Conservation (phyloP, 2,797 vertebrate genomes). For the Clarias laeviceps region DNA sequence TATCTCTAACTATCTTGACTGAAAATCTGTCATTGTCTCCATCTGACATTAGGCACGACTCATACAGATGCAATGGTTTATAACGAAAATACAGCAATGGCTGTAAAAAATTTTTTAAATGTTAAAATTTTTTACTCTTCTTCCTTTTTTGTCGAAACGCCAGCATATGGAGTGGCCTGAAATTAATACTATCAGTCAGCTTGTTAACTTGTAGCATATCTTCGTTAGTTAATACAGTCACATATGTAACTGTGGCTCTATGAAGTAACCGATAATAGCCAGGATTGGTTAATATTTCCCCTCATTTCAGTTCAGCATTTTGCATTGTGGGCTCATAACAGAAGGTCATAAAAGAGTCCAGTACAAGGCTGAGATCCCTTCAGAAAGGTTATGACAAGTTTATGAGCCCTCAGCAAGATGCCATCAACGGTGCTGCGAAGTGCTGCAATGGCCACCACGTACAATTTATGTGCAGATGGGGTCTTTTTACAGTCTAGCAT, state of each 20-base stretch:
- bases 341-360: not conserved
- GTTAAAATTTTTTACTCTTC: not conserved
- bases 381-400: not conserved
- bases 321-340: not conserved
- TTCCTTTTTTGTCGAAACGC: not conserved
- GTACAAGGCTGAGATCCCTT: not conserved
- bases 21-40: not conserved
- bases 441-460: not conserved
- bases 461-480: not conserved
- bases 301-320: not conserved
- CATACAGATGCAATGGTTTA: not conserved
- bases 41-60: too few relatives aligned
- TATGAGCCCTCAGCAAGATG: not conserved
- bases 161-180: not conserved
- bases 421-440: not conserved
- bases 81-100: not conserved
- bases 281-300: not conserved
- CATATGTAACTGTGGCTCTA: not conserved
- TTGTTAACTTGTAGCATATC: not conserved
- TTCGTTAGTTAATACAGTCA: too few relatives aligned
- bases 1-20: slow-evolving; percentile 13
- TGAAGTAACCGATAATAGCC: not conserved
- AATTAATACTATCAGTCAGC: not conserved
- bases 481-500: not conserved
- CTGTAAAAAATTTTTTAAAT: too few relatives aligned